Evolutionary conservation across 2,888 invertebrate species (phyloP).

Genomic region (Chrysolina haemoptera): DNA sequence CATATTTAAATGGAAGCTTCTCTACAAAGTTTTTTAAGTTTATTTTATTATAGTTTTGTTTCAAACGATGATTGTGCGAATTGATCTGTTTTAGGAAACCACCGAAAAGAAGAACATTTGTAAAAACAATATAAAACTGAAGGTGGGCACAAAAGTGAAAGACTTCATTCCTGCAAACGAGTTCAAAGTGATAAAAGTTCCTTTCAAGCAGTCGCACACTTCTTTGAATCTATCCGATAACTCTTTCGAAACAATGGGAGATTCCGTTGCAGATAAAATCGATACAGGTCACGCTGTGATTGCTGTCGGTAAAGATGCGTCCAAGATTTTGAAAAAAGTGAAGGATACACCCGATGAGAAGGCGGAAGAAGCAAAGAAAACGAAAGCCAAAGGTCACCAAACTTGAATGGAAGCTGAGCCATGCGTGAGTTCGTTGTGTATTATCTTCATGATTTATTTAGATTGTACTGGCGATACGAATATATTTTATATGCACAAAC

Average conservation of each 20-base stretch:
- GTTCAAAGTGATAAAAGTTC: slow-evolving; percentile 63
- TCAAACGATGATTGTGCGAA: too few relatives aligned
- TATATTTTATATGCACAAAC: too few relatives aligned
- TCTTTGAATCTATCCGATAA: slow-evolving; percentile 65
- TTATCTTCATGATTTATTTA: not conserved
- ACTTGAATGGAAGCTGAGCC: not conserved
- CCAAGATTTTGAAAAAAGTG: slow-evolving; percentile 56
- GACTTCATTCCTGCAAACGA: slow-evolving; percentile 62
- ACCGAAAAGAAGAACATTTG: not conserved
- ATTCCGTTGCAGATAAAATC: slow-evolving; percentile 65
- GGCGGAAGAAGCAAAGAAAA: slow-evolving; percentile 22
- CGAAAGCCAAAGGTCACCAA: slow-evolving; percentile 26
- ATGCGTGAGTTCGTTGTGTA: not conserved
- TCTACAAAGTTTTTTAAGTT: too few relatives aligned
- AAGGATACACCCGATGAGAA: slow-evolving; percentile 51
- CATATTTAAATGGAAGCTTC: too few relatives aligned
- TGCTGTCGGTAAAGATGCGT: slow-evolving; percentile 61
- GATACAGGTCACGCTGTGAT: slow-evolving; percentile 63
- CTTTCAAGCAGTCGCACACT: slow-evolving; percentile 62
- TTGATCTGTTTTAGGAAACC: not conserved
- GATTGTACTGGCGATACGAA: too few relatives aligned
- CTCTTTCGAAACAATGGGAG: slow-evolving; percentile 67
- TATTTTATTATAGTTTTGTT: too few relatives aligned
- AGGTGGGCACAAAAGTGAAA: slow-evolving; percentile 59
- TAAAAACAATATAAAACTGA: slow-evolving; percentile 26